These are phyloP conservation scores for Selenia dentaria DNA, from an alignment of 2,888 invertebrate species.

Conservation along the genomic window DNA sequence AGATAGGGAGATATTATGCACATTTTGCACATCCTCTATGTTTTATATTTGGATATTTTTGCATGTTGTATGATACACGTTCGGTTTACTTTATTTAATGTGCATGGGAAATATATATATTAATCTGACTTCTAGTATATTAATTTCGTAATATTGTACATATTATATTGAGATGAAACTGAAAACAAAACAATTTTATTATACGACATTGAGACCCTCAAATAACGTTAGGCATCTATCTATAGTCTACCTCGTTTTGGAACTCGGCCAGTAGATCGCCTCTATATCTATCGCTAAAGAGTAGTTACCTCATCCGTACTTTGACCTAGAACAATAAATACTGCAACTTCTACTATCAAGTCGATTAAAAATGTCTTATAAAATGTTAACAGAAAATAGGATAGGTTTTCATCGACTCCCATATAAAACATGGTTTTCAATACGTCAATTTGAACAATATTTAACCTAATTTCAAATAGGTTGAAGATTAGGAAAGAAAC, in stretches of 20 bases:
- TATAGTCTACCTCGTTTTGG: slow-evolving; percentile 47
- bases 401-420: too few species aligned
- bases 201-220: slow-evolving; percentile 46
- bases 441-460: too few species aligned
- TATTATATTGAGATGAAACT: slow-evolving; percentile 14
- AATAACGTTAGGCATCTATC: slow-evolving; percentile 36
- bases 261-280: slow-evolving; percentile 50
- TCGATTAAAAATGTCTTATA: too few species aligned
- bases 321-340: slow-evolving; percentile 25
- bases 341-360: not conserved
- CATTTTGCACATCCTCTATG: not conserved
- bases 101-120: slow-evolving; percentile 11
- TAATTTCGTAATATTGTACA: slow-evolving; percentile 2
- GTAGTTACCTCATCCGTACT: slow-evolving; percentile 30
- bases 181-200: slow-evolving; percentile 34
- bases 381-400: too few species aligned
- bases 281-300: slow-evolving; percentile 40
- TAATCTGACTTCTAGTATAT: not conserved
- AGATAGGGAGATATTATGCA: not conserved
- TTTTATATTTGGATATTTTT: not conserved
- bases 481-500: not conserved
- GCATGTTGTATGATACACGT: slow-evolving; percentile 18
- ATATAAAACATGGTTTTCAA: too few species aligned
- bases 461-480: too few species aligned
- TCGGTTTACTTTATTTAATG: slow-evolving; percentile 8